These are phyloP conservation scores for Campoletis sonorensis DNA, from an alignment of 1,140 invertebrate genomes.

Conservation along the genomic window DNA sequence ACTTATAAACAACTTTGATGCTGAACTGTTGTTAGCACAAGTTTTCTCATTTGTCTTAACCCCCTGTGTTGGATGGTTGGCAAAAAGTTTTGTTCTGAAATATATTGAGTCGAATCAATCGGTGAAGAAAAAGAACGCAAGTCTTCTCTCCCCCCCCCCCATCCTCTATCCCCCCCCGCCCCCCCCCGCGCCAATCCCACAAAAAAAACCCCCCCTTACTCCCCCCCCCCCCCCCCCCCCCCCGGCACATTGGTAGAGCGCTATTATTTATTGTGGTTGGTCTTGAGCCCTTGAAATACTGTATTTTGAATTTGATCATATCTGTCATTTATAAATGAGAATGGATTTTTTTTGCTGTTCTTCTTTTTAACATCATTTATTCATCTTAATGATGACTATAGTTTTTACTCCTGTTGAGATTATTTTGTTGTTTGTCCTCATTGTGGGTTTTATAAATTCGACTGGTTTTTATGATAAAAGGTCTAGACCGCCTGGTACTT, in stretches of 20 bases:
- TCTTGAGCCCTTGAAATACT: too few relatives aligned
- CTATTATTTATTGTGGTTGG: not conserved
- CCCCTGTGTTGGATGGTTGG: not conserved
- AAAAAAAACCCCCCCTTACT: too few relatives aligned
- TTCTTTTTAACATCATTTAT: not conserved
- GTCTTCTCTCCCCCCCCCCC: not conserved
- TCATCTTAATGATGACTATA: not conserved
- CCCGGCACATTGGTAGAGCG: not conserved
- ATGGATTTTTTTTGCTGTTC: not conserved
- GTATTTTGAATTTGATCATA: too few relatives aligned
- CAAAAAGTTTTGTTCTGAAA: slow-evolving; percentile 17
- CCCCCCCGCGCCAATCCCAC: too few relatives aligned
- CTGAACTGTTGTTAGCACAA: not conserved
- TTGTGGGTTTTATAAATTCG: not conserved
- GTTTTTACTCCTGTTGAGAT: not conserved
- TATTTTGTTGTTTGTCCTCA: not conserved
- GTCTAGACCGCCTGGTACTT: not conserved
- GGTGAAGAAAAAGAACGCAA: not conserved
- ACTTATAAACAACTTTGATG: not conserved
- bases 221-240: too few relatives aligned
- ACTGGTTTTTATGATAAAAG: not conserved
- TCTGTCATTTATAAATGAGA: too few relatives aligned
- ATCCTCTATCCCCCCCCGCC: too few relatives aligned
- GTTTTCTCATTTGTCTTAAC: slow-evolving; percentile 1
- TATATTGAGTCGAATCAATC: not conserved